Percentiles rank a stretch among this genome's conserved stretches.
Evolutionary conservation across 2,113 vertebrate species (phyloP).

Genomic region (Cebidichthys violaceus): DNA sequence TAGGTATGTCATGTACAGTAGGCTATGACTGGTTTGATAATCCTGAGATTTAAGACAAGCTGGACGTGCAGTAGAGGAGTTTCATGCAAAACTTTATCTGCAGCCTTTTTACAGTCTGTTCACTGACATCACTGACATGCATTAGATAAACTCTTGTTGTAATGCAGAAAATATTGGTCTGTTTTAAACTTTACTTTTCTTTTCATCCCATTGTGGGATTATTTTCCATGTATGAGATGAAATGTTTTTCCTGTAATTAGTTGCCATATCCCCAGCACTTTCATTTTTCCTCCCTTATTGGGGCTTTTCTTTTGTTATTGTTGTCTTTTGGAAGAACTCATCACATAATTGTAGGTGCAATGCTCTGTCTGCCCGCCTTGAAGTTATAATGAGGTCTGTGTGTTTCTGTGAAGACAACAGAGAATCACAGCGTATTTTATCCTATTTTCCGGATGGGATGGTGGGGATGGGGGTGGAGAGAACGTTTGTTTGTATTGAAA

Average conservation of each 20-base stretch:
- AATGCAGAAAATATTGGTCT: slow-evolving; percentile 44
- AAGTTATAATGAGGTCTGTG: slow-evolving; percentile 83
- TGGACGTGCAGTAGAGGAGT: slow-evolving; percentile 1
- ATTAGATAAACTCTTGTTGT: slow-evolving; percentile 57
- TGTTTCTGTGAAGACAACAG: slow-evolving; percentile 74
- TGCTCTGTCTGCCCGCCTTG: slow-evolving; percentile 77
- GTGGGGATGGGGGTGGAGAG: slow-evolving; percentile 26
- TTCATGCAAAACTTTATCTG: slow-evolving; percentile 48
- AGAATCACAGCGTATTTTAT: slow-evolving; percentile 75
- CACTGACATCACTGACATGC: slow-evolving; percentile 50
- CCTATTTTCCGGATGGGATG: slow-evolving; percentile 71
- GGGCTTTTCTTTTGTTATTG: slow-evolving; percentile 20
- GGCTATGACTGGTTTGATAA: slow-evolving; percentile 4
- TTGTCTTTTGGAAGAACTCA: slow-evolving; percentile 70
- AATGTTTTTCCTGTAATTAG: slow-evolving; percentile 77
- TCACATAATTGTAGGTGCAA: slow-evolving; percentile 79
- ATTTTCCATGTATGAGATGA: slow-evolving; percentile 64
- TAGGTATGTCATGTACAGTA: neutral
- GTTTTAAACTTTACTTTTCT: slow-evolving; percentile 50
- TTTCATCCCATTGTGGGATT: slow-evolving; percentile 62
- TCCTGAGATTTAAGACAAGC: slow-evolving; percentile 7
- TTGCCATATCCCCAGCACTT: slow-evolving; percentile 62
- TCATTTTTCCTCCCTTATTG: slow-evolving; percentile 54
- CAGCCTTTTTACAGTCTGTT: slow-evolving; percentile 37
- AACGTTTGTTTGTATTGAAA: slow-evolving; percentile 76